phyloP scores from a whole-genome alignment of 2,797 vertebrate species.

The Microcaecilia unicolor region DNA sequence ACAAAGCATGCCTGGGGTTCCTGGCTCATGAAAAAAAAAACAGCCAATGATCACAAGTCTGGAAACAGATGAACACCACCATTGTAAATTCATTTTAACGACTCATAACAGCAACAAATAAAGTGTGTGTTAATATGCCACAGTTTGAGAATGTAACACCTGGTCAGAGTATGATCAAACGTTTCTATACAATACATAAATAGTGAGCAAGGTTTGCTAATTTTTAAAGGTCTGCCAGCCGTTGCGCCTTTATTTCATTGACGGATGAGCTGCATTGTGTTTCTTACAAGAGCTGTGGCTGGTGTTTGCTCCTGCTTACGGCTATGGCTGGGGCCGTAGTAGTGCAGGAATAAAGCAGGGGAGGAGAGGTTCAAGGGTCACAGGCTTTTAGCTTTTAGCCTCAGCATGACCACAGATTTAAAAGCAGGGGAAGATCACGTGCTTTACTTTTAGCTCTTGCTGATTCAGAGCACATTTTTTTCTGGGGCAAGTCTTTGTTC shows the following conservation, averaged over 20 bases:
- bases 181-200: no score
- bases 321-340: conserved; percentile 17
- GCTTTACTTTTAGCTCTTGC: conserved; percentile 39
- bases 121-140: no score
- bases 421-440: conserved; percentile 41
- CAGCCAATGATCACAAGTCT: no score
- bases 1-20: no score
- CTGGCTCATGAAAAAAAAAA: no score
- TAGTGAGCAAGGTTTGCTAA: no score
- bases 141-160: no score
- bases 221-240: conserved; percentile 4
- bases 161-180: no score
- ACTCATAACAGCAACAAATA: no score
- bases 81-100: no score
- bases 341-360: conserved; percentile 31
- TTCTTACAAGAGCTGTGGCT: conserved; percentile 25
- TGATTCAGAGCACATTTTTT: conserved; percentile 28
- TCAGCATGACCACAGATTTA: conserved; percentile 55
- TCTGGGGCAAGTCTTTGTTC: conserved; percentile 34
- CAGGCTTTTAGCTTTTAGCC: conserved; percentile 64
- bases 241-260: conserved; percentile 17
- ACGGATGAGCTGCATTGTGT: conserved; percentile 24
- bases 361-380: conserved; percentile 69
- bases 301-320: conserved; percentile 33
- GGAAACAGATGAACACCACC: no score